Evolutionary conservation across 2,888 invertebrate genomes (phyloP), one percentile per base, ranked within the genome.

Genomic region (Pterostichus niger): DNA sequence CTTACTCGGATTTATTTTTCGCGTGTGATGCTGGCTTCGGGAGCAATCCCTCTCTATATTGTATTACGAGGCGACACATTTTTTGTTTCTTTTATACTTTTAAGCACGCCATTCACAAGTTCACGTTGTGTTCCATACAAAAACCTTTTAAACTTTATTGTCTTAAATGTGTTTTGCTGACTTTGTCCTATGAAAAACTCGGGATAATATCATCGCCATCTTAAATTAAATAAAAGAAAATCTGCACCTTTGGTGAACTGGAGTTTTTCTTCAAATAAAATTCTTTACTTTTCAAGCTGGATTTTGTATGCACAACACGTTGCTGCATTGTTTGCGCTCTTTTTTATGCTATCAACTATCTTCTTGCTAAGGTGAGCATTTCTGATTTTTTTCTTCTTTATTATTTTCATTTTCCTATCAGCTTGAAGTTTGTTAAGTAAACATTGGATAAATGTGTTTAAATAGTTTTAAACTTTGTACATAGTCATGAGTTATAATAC

Each of bases 101-200:
- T 71, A 49, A 46, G 31, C 49, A 35, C 31, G 24, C 61, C 10
- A 61, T 61, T 61, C 49, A 49, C 73, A 6, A 49, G 73, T 31
- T 49, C 9, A 7, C 40, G 40, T 40, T 73, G 49, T 35, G 46
- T 15, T 46, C 9, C 44, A n/a, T n/a, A n/a, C 40, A 71, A 15
- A 73, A 73, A 49, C 73, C 73, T 73, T 73, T 73, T 73, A 73
- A 73, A 73, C n/a, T 73, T 52, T 46, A 73, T 73, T 73, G 73
- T 73, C 49, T 73, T 52, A 73, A 73, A 17, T 13, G 73, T 49
- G 31, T 73, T 52, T 73, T 9, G 46, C 24, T 24, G 73, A 24
- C 73, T 46, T 31, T 44, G 9, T 73, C 24, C 73, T 52, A 24
- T 49, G 49, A 73, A 73, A 71, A 73, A 73, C 13, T 46, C 13